Evolutionary conservation across 2,888 invertebrate species (phyloP).

Genomic region (Dendrolimus houi): DNA sequence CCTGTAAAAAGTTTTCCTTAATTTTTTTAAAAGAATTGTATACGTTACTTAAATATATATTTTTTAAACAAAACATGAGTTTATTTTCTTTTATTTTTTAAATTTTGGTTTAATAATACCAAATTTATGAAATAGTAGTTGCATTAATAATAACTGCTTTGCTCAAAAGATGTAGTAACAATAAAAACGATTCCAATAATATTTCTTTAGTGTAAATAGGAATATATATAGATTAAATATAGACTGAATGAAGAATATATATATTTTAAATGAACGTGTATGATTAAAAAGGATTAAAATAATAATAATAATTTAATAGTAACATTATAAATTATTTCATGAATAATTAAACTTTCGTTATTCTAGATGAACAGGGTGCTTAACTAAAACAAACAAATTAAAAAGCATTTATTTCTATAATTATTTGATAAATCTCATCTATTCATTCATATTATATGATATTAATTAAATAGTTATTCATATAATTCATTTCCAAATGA

Average conservation of each 20-base stretch:
- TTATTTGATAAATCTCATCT: too few relatives aligned
- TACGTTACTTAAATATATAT: not conserved
- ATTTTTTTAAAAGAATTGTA: not conserved
- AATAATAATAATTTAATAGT: too few relatives aligned
- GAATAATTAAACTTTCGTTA: too few relatives aligned
- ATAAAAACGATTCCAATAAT: conserved; percentile 8
- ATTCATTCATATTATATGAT: too few relatives aligned
- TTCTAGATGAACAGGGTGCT: too few relatives aligned
- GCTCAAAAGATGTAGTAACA: not conserved
- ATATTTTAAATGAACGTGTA: not conserved
- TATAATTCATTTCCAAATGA: too few relatives aligned
- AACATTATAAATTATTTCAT: too few relatives aligned
- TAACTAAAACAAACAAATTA: too few relatives aligned
- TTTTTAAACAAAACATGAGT: not conserved
- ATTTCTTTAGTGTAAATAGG: conserved; percentile 10
- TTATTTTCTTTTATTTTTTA: not conserved
- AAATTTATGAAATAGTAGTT: not conserved
- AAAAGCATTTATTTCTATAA: too few relatives aligned
- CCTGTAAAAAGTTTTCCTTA: not conserved
- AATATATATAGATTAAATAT: not conserved
- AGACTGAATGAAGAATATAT: not conserved
- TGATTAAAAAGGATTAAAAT: not conserved
- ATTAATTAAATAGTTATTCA: too few relatives aligned
- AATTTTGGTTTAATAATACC: not conserved
- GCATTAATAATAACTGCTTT: not conserved